phyloP scores from a whole-genome alignment of 2,113 vertebrate species.

The pig (Sus scrofa) region T2T-Sscrofa CM000812.6:12072501-12073000 shows the following conservation, averaged over 20 bases:
- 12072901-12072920: not conserved
- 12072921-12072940: not conserved
- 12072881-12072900: not conserved
- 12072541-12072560: not conserved
- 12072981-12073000: slow-evolving; percentile 12
- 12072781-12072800: slow-evolving; percentile 7
- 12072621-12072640: not conserved
- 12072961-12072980: slow-evolving; percentile 1
- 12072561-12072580: not conserved
- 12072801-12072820: slow-evolving; percentile 28
- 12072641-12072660: not conserved
- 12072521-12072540: not conserved
- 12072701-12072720: not conserved
- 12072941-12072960: slow-evolving; percentile 3
- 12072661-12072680: not conserved
- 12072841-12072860: slow-evolving; percentile 49
- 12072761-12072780: not conserved
- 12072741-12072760: not conserved
- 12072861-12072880: not conserved
- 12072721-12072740: not conserved
- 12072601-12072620: not conserved
- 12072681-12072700: slow-evolving; percentile 34
- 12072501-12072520: not conserved
- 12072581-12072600: not conserved
- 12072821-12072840: slow-evolving; percentile 29